Percentiles rank a stretch among this genome's conserved stretches.
phyloP scores from a whole-genome alignment of 2,113 vertebrate species.

The Mastomys natalensis region DNA sequence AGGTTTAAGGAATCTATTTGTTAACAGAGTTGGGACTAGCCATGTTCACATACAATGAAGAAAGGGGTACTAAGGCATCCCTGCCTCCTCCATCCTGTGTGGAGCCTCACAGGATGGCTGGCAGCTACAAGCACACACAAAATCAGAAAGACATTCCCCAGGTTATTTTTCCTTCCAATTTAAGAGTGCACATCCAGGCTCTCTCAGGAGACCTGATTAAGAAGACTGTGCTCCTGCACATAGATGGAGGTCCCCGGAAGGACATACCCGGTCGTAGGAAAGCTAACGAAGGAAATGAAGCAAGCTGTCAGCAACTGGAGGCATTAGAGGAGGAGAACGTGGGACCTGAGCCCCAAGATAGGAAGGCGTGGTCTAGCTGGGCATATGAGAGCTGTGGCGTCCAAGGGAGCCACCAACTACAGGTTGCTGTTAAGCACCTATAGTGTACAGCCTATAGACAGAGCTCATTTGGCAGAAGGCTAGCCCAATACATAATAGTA shows the following conservation, averaged over 20 bases:
- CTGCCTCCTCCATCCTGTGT: not conserved
- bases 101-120: not conserved
- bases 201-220: not conserved
- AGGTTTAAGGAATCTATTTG: constrained; percentile 56
- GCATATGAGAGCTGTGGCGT: too few relatives aligned
- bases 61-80: not conserved
- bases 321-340: not conserved
- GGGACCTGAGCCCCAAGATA: not conserved
- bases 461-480: not conserved
- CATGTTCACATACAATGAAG: constrained; percentile 29
- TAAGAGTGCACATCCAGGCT: not conserved
- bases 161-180: not conserved
- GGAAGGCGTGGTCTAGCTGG: not conserved
- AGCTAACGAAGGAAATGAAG: not conserved
- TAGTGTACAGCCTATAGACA: not conserved
- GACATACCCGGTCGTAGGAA: not conserved
- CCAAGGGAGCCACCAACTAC: not conserved
- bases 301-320: not conserved
- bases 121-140: not conserved
- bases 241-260: not conserved
- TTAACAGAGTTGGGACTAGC: constrained; percentile 25
- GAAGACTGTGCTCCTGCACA: not conserved
- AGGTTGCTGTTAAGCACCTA: not conserved
- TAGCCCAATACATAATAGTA: too few relatives aligned
- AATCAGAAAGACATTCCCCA: not conserved